phyloP scores from a whole-genome alignment of 2,113 vertebrate species.

The Ceratotherium simum region DNA sequence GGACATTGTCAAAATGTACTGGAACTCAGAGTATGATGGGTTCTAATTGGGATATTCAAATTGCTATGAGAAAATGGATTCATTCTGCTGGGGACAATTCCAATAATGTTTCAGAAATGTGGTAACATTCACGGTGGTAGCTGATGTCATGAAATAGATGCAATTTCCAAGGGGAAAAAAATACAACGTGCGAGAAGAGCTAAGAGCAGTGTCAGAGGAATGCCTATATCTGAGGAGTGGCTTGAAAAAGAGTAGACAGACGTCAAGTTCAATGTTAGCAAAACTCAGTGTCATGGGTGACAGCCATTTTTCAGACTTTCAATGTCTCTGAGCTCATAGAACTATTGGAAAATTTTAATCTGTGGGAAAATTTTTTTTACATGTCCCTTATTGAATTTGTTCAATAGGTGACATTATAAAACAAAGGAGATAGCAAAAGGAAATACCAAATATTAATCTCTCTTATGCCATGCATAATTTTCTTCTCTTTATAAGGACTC shows the following conservation, averaged over 20 bases:
- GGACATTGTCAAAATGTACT: slow-evolving; percentile 7
- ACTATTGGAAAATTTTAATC: slow-evolving; percentile 31
- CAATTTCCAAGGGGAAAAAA: not conserved
- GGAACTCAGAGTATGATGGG: not conserved
- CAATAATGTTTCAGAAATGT: slow-evolving; percentile 19
- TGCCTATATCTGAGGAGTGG: not conserved
- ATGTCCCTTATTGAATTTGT: slow-evolving; percentile 39
- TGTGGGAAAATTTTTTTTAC: not conserved
- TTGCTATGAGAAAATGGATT: slow-evolving; percentile 27
- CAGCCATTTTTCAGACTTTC: slow-evolving; percentile 14
- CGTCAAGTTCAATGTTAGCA: not conserved
- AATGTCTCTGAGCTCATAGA: slow-evolving; percentile 36
- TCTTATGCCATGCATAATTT: slow-evolving; percentile 49
- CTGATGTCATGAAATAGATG: slow-evolving; percentile 30
- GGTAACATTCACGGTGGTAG: not conserved
- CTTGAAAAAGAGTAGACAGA: not conserved
- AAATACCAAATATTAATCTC: slow-evolving; percentile 67
- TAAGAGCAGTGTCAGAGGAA: not conserved
- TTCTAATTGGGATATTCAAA: slow-evolving; percentile 55
- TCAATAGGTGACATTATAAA: slow-evolving; percentile 63
- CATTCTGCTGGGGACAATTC: slow-evolving; percentile 23
- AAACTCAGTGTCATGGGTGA: not conserved
- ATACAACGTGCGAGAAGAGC: not conserved
- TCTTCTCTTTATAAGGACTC: slow-evolving; percentile 55
- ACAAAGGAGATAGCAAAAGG: slow-evolving; percentile 46